Base-by-base conservation (phyloP, 2,888 invertebrate genomes). In the Parelbella ahira region DNA sequence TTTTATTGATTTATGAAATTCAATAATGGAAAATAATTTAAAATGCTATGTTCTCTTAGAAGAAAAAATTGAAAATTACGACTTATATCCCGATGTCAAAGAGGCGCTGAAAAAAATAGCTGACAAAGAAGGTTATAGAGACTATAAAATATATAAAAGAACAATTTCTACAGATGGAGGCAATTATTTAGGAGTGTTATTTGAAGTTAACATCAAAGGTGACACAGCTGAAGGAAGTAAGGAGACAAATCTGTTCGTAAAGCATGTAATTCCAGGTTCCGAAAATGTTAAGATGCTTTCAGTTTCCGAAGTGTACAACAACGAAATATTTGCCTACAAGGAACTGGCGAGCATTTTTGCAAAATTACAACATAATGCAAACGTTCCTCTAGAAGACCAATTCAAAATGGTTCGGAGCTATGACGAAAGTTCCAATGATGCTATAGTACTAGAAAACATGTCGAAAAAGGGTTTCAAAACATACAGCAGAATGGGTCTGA, bases 361-460 rank as follows among this genome's bases (percentile, higher is more conserved):
- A 2, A 48, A 63, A 18, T 25, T 79, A 1, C 71, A 78, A 56
- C 50, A 58, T 2, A 51, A 63, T 34, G 60, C 54, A 0, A 51
- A 58, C 0, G 48, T 80, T 6, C 69, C 74, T 3, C 0, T 7
- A 0, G 45, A 51, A 11, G 61, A 73, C 28, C 59, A 60, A 58
- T 73, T 56, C 7, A 60, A 58, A 34, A 56, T 62, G n/a, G 54
- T 60, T 0, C 64, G 66, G 42, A 51, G 49, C 42, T 78, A 60
- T 27, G 45, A 60, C 3, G 65, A 64, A 49, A 60, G 56, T 1
- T 59, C 52, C 29, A 37, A 48, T 5, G 57, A 70, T 33, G 56
- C 61, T 1, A 63, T 79, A 1, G 61, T 78, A 29, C 51, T 78
- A 18, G 74, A 75, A 48, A 70, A 78, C 47, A 41, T 77, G 10